These are phyloP conservation scores for Taurulus bubalis DNA, from an alignment of 2,113 vertebrate genomes.

Conservation along the genomic window DNA sequence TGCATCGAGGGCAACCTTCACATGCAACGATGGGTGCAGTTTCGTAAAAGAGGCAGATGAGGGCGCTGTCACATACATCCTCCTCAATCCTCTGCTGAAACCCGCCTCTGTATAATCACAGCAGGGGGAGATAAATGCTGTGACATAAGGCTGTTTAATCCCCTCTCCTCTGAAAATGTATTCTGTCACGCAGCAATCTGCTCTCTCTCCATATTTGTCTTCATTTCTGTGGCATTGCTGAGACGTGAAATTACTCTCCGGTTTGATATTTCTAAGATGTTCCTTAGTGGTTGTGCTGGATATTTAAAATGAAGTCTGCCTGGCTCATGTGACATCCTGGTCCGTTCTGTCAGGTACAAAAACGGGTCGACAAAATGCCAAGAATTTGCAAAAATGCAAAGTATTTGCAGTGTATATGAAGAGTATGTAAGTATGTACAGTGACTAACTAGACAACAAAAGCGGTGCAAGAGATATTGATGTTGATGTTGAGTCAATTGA, in stretches of 20 bases:
- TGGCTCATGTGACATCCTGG: background rate
- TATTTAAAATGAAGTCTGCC: background rate
- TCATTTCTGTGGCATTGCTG: slow-evolving; percentile 12
- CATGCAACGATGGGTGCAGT: slow-evolving; percentile 12
- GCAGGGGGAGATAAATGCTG: slow-evolving; percentile 71
- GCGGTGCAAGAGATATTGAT: too few species aligned
- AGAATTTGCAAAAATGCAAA: background rate
- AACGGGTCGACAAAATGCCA: background rate
- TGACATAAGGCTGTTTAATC: slow-evolving; percentile 81
- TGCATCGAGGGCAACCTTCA: slow-evolving; percentile 3
- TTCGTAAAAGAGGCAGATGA: slow-evolving; percentile 33
- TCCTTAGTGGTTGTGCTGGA: background rate
- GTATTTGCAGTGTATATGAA: too few species aligned
- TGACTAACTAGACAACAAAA: too few species aligned
- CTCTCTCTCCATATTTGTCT: slow-evolving; percentile 51
- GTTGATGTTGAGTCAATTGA: too few species aligned
- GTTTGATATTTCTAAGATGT: background rate
- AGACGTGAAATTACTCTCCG: slow-evolving; percentile 18
- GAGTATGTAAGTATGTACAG: too few species aligned
- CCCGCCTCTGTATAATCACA: slow-evolving; percentile 50
- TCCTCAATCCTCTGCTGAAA: slow-evolving; percentile 5
- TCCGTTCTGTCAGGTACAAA: background rate
- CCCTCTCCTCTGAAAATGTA: slow-evolving; percentile 73
- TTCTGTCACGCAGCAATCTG: slow-evolving; percentile 80
- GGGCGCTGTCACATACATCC: slow-evolving; percentile 34